A percentile compares a stretch with the other conserved stretches of the same genome.
These are phyloP conservation scores for Conistra vaccinii DNA, from an alignment of 2,888 invertebrate species.

Conservation along the genomic window DNA sequence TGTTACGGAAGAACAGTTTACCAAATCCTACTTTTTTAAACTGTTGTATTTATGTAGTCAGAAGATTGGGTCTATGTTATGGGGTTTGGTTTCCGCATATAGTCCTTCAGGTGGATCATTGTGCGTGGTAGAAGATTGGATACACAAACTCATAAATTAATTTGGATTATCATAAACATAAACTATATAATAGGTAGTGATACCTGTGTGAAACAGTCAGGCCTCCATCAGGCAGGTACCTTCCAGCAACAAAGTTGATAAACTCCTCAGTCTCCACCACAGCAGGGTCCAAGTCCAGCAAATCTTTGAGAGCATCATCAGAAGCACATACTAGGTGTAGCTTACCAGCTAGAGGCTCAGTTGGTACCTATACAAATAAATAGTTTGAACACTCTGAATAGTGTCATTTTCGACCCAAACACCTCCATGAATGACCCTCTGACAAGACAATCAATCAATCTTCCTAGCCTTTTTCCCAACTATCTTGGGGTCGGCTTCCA, in stretches of 20 bases:
- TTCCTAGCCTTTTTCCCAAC: too few species aligned
- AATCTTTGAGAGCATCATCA: conserved; percentile 85
- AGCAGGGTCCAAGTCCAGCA: conserved; percentile 87
- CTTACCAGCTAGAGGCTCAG: conserved; percentile 82
- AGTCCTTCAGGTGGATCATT: too few species aligned
- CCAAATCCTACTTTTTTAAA: too few species aligned
- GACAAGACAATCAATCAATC: too few species aligned
- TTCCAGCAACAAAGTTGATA: conserved; percentile 91
- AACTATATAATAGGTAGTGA: background rate
- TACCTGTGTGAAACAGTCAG: conserved; percentile 90
- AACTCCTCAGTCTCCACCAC: conserved; percentile 88
- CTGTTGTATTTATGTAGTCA: background rate
- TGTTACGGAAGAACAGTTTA: too few species aligned
- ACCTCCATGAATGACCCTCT: background rate
- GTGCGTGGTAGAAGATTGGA: background rate
- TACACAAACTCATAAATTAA: background rate
- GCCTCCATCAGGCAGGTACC: conserved; percentile 89
- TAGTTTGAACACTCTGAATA: background rate
- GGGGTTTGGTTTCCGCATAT: too few species aligned
- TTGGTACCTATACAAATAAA: conserved; percentile 77
- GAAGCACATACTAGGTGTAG: conserved; percentile 90
- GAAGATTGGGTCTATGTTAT: too few species aligned
- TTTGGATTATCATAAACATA: background rate
- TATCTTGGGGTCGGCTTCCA: too few species aligned
- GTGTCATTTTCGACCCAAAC: background rate